Evolutionary conservation across 1,140 invertebrate genomes (phyloP).

Genomic region (Anadara kagoshimensis): DNA sequence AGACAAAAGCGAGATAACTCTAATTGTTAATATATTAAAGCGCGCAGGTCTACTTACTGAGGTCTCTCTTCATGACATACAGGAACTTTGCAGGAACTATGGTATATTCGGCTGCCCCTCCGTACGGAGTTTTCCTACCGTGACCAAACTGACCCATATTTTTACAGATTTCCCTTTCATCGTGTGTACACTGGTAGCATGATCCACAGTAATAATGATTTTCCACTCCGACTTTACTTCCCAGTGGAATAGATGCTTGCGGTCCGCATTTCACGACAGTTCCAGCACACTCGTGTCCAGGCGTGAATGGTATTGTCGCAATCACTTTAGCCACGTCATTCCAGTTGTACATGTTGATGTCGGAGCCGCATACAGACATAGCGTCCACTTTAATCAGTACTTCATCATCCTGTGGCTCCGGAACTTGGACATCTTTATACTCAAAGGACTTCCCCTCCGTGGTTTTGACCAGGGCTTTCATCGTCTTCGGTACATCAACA

Average conservation of each 20-base stretch:
- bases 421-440: slow-evolving; percentile 56
- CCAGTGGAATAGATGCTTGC: slow-evolving; percentile 49
- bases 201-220: slow-evolving; percentile 68
- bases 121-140: slow-evolving; percentile 63
- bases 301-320: slow-evolving; percentile 65
- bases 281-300: slow-evolving; percentile 68
- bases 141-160: slow-evolving; percentile 70
- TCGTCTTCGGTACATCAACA: slow-evolving; percentile 51
- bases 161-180: slow-evolving; percentile 60
- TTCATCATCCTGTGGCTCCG: slow-evolving; percentile 62
- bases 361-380: slow-evolving; percentile 67
- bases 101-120: slow-evolving; percentile 66
- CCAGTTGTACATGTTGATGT: slow-evolving; percentile 67
- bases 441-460: slow-evolving; percentile 60
- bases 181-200: slow-evolving; percentile 65
- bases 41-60: slow-evolving; percentile 55
- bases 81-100: slow-evolving; percentile 65
- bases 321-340: slow-evolving; percentile 63
- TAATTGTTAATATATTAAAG: too few species aligned
- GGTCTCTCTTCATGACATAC: slow-evolving; percentile 52
- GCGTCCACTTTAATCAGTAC: slow-evolving; percentile 63
- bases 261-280: slow-evolving; percentile 68
- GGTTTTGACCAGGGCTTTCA: slow-evolving; percentile 66
- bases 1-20: too few species aligned
- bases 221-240: slow-evolving; percentile 63